Conservation (phyloP, 2,888 invertebrate genomes). For the Apodemia mormo region DNA sequence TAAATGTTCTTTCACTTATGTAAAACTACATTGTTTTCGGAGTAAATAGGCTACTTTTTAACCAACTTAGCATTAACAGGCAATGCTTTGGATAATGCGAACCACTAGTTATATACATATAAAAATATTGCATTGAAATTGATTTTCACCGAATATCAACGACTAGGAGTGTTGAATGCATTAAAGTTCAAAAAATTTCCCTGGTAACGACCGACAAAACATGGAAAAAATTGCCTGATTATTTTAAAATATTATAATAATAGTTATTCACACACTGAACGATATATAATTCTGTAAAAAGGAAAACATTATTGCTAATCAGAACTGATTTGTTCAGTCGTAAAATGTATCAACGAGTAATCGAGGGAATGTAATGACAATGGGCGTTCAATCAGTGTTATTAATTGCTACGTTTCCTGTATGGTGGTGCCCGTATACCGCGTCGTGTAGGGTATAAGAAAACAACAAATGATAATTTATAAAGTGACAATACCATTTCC, state of each 20-base stretch:
- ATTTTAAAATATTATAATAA: not conserved
- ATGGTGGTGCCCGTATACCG: conserved; percentile 55
- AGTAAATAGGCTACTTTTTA: no score
- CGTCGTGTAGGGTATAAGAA: conserved; percentile 42
- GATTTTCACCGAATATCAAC: no score
- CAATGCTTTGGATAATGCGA: no score
- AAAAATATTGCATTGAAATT: no score
- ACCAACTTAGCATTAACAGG: no score
- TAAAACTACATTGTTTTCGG: no score
- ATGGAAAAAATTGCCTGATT: not conserved
- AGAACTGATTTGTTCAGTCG: conserved; percentile 23
- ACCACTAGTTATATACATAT: no score
- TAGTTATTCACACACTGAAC: not conserved
- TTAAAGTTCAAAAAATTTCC: no score
- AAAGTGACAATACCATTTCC: conserved; percentile 8
- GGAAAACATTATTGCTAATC: conserved; percentile 16
- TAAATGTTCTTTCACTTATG: no score
- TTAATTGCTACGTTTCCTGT: conserved; percentile 61
- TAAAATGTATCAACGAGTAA: conserved; percentile 28
- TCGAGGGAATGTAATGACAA: conserved; percentile 47
- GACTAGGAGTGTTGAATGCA: no score
- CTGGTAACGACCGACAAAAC: not conserved
- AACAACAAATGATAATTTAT: conserved; percentile 2
- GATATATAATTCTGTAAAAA: not conserved
- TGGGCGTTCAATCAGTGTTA: conserved; percentile 62